Base-by-base conservation (phyloP, 2,888 invertebrate species). In the Melinaea marsaeus region DNA sequence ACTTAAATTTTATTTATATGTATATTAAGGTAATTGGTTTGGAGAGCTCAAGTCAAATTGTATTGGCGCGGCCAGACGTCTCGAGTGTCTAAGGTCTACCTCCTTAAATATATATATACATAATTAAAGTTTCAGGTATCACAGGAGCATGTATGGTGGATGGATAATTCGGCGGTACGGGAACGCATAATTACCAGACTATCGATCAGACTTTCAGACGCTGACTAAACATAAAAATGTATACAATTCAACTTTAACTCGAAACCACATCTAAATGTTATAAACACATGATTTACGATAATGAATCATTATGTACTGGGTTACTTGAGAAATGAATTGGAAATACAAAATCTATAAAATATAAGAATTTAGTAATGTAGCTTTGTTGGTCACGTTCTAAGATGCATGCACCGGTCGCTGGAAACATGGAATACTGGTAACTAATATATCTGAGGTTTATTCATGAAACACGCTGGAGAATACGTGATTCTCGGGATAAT, bases 21-120 rank as follows among this genome's bases (percentile, higher is more conserved):
- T 32, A n/a, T 51, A 51, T 32, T 51, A 51, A 3, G 22, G 51
- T 46, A 57, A 60, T 57, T 61, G 58, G 60, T 54, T 22, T 60
- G 62, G 60, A 55, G 45, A 64, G 71, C 73, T 74, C 68, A 70
- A 59, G 71, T 72, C 72, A 68, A 71, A 71, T 72, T 74, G 74
- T 71, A 65, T 69, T 68, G 77, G 75, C 72, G 72, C 73, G 77
- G 78, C 82, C 83, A 86, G 86, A 88, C 88, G 86, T 88, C 88
- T 88, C 86, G 76, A 88, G 88, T 85, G 78, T 79, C 79, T 71
- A 67, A 73, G 79, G 79, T 80, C 81, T 83, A 67, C 67, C 76
- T 72, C 57, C 70, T 71, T 63, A 65, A 74, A 70, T 75, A 76
- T 75, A 70, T 75, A 76, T 75, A 76, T 77, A 75, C 79, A 79